phyloP scores from a whole-genome alignment of 2,797 vertebrate species.

The Babyrousa celebensis region DNA sequence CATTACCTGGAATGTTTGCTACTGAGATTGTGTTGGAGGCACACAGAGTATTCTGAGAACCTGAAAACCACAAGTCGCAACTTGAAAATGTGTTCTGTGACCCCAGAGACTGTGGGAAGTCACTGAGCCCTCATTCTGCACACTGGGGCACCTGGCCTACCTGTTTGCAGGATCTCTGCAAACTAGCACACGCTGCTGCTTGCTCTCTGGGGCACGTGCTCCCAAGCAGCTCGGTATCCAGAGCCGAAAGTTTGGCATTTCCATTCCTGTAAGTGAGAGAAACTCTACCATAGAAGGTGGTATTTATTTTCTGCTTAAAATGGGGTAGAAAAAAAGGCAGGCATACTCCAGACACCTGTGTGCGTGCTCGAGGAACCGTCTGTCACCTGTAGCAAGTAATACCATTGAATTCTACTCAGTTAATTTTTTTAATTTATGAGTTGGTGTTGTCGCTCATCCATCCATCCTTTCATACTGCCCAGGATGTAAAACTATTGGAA shows the following conservation, averaged over 20 bases:
- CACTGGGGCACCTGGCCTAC: background rate
- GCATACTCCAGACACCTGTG: background rate
- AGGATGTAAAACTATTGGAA: background rate
- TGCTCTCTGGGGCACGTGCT: background rate
- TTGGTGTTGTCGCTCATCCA: too few species aligned
- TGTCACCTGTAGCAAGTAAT: background rate
- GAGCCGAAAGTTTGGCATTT: background rate
- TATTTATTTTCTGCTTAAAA: conserved; percentile 42
- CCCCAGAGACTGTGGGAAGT: conserved; percentile 23
- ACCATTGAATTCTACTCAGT: background rate
- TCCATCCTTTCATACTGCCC: background rate
- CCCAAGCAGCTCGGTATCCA: background rate
- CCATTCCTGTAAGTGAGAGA: background rate
- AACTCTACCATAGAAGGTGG: background rate
- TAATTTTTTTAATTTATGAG: background rate
- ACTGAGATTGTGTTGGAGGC: background rate
- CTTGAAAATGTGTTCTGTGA: conserved; percentile 61
- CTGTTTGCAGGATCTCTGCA: conserved; percentile 10
- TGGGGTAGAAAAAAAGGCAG: background rate
- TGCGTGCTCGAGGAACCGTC: background rate
- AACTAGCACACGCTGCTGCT: background rate
- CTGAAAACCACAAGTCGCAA: conserved; percentile 29
- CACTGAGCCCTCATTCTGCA: background rate
- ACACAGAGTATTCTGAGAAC: background rate
- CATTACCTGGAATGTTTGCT: background rate